Conservation (phyloP, 2,797 vertebrate species). For the Anisognathus igniventris region DNA sequence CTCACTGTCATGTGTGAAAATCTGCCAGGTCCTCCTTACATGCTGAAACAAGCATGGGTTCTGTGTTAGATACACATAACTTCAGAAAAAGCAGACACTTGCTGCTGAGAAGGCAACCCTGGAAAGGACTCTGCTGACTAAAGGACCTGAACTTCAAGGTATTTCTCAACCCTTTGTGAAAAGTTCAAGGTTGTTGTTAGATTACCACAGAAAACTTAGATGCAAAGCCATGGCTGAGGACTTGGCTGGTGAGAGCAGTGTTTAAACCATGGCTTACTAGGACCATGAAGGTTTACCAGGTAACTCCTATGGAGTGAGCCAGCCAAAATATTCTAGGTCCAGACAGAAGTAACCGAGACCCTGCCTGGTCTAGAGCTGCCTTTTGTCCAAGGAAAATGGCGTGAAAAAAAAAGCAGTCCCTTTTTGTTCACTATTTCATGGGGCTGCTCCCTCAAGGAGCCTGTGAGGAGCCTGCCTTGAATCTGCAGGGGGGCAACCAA, state of each 20-base stretch:
- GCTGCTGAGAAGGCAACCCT: conserved; percentile 6
- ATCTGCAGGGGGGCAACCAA: neutral
- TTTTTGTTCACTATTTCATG: neutral
- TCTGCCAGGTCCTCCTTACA: conserved; percentile 44
- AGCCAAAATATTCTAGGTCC: neutral
- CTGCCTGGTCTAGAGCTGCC: neutral
- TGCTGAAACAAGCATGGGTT: conserved; percentile 53
- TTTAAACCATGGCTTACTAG: neutral
- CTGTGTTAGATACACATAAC: neutral
- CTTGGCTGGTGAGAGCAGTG: neutral
- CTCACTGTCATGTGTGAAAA: conserved; percentile 50
- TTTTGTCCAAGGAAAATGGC: neutral
- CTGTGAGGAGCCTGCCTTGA: neutral
- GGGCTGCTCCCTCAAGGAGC: neutral
- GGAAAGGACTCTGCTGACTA: conserved; percentile 45
- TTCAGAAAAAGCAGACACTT: neutral
- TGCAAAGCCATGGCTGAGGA: neutral
- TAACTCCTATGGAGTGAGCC: neutral
- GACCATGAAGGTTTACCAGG: neutral
- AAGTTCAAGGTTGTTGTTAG: conserved; percentile 28
- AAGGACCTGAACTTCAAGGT: conserved; percentile 31
- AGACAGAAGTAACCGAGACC: neutral
- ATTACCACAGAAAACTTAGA: neutral
- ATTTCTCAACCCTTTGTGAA: conserved; percentile 46
- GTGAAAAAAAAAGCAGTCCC: neutral